These are phyloP conservation scores for Chiloscyllium punctatum DNA, from an alignment of 2,797 vertebrate genomes.

Conservation along the genomic window DNA sequence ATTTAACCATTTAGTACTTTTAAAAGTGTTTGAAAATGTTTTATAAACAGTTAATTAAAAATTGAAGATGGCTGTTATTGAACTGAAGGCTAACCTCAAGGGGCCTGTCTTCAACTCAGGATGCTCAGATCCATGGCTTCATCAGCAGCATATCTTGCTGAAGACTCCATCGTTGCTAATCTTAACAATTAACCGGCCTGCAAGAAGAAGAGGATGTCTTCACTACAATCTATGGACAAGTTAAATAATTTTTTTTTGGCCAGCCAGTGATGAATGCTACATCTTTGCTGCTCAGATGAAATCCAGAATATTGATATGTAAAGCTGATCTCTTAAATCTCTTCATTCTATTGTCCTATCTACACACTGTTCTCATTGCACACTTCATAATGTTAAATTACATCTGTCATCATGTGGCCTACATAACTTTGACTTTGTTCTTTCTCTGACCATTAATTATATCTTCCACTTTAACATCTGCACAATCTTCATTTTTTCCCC, in stretches of 20 bases:
- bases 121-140: neutral
- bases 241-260: neutral
- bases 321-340: neutral
- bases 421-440: neutral
- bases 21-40: neutral
- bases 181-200: neutral
- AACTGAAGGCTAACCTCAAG: neutral
- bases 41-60: too few relatives aligned
- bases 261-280: neutral
- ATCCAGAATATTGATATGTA: neutral
- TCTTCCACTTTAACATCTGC: neutral
- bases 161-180: too few relatives aligned
- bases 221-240: neutral
- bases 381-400: neutral
- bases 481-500: neutral
- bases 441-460: neutral
- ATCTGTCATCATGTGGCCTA: neutral
- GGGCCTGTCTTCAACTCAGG: neutral
- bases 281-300: neutral
- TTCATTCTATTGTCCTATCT: neutral
- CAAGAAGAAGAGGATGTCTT: neutral
- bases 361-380: neutral
- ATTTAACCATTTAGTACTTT: neutral
- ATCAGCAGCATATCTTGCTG: neutral
- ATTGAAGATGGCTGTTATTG: neutral